Evolutionary conservation across 1,140 invertebrate genomes (phyloP), one percentile per base, ranked within the genome.

Genomic region (Caerostris darwini): DNA sequence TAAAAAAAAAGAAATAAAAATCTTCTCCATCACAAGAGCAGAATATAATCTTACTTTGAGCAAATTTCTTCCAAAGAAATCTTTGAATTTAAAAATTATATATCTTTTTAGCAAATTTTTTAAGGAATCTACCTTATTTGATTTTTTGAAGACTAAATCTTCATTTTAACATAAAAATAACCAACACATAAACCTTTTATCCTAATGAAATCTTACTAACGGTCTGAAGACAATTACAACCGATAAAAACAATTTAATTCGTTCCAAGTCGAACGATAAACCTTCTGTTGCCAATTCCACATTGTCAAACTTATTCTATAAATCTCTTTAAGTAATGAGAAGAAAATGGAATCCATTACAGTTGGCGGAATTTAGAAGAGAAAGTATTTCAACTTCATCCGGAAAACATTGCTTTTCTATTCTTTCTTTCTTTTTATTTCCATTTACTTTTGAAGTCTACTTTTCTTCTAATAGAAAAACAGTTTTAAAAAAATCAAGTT

Each of bases 321-420:
- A 83, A 83, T 83, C 53, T 83, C 82, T 83, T 83, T 53, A 77
- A 10, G 54, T 85, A 85, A 85, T 85, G 83, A 85, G 83, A 58
- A 34, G 83, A 58, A 85, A 85, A 85, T 85, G 19, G 83, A 85
- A 58, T 85, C 83, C 83, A 85, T 85, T 85, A 85, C 83, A 57
- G 57, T 85, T 57, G 58, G 19, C 58, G n/a, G 10, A 17, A 58
- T 85, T 17, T 17, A 19, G n/a, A 34, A 34, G 34, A 34, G 34
- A 34, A 34, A 8, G 54, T 58, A 19, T n/a, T 85, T 6, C 12
- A 59, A 85, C 83, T 85, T n/a, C 83, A 57, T 85, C 83, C n/a
- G 19, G 19, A n/a, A 85, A 85, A 57, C 83, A 56, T 19, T 58
- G 83, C 83, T 57, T 85, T 58, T n/a, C 10, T 19, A 67, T 3